Conservation (phyloP, 2,888 invertebrate genomes). For the Cephalotes varians region DNA sequence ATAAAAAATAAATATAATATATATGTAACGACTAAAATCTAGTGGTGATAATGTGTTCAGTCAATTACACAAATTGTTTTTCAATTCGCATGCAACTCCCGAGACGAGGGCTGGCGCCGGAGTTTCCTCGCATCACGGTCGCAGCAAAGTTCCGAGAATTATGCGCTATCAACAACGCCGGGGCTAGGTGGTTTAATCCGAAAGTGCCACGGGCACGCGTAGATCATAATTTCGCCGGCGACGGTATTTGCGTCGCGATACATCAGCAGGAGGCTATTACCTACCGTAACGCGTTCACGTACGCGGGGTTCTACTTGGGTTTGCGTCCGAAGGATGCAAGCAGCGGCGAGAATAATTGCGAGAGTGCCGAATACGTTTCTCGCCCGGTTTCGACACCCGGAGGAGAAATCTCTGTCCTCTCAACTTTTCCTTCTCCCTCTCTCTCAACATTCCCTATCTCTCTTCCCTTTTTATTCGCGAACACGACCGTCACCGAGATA, state of each 20-base stretch:
- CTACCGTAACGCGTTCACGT: not conserved
- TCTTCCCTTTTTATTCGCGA: not conserved
- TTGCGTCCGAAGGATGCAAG: not conserved
- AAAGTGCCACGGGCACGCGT: constrained; percentile 7
- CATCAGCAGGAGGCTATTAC: constrained; percentile 23
- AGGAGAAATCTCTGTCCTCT: not conserved
- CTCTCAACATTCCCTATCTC: not conserved
- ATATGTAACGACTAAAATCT: not conserved
- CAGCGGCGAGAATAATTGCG: not conserved
- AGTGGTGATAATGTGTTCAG: not conserved
- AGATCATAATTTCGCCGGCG: constrained; percentile 28
- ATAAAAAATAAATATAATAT: not conserved
- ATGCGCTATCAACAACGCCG: not conserved
- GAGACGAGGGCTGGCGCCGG: constrained; percentile 12
- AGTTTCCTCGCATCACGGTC: constrained; percentile 5
- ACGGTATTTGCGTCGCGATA: constrained; percentile 53
- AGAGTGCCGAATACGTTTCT: not conserved
- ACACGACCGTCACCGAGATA: constrained; percentile 51
- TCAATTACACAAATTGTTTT: constrained; percentile 13
- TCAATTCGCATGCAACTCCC: constrained; percentile 7
- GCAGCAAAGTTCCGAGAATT: constrained; percentile 26
- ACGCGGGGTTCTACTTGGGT: not conserved
- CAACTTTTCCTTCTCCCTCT: not conserved
- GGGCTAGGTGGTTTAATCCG: constrained; percentile 7
- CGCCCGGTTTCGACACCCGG: not conserved